A percentile compares a stretch with the other conserved stretches of the same genome.
Evolutionary conservation across 2,888 invertebrate genomes (phyloP).

Genomic region (Campoplex capitator): DNA sequence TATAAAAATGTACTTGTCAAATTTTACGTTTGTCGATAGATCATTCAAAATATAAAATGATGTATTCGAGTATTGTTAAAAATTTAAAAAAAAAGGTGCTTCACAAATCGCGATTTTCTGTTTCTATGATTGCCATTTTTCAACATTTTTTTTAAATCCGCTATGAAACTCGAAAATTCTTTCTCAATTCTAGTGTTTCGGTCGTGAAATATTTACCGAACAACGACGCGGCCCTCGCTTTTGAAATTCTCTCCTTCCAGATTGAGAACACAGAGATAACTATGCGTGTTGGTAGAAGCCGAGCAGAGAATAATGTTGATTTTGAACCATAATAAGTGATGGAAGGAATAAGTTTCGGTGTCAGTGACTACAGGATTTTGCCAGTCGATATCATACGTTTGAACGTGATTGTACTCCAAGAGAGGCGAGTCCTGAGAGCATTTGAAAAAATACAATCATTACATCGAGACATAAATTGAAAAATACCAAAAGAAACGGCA

Average conservation of each 20-base stretch:
- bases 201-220: constrained; percentile 71
- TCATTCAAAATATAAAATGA: no score
- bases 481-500: constrained; percentile 15
- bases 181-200: not conserved
- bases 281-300: constrained; percentile 68
- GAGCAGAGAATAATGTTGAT: constrained; percentile 85
- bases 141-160: no score
- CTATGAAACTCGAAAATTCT: no score
- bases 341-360: constrained; percentile 80
- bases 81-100: no score
- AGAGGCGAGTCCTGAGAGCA: constrained; percentile 73
- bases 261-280: constrained; percentile 76
- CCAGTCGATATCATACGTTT: constrained; percentile 77
- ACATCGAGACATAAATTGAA: not conserved
- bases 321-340: constrained; percentile 87
- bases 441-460: constrained; percentile 25
- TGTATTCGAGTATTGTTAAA: no score
- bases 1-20: no score
- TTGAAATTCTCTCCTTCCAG: constrained; percentile 70
- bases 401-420: constrained; percentile 76
- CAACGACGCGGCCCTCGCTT: constrained; percentile 66
- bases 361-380: constrained; percentile 53
- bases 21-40: no score
- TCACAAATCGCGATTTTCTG: no score
- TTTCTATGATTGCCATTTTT: no score